phyloP scores from a whole-genome alignment of 2,113 vertebrate genomes.

The Archilochus colubris region DNA sequence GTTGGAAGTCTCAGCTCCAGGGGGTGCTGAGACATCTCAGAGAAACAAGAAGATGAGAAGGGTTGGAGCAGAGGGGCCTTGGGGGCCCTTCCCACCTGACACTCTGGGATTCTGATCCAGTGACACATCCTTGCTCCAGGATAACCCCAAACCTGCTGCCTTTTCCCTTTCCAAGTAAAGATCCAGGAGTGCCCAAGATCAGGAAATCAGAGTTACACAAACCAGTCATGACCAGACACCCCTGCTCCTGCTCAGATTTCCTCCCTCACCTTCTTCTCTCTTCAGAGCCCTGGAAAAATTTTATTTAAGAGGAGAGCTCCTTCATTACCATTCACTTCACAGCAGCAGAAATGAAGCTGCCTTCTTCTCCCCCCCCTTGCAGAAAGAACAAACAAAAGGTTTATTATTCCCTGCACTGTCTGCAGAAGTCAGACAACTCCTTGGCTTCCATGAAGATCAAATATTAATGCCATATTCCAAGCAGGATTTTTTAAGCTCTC shows the following conservation, averaged over 20 bases:
- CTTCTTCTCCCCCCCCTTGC: background rate
- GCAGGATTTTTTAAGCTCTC: background rate
- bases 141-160: background rate
- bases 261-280: background rate
- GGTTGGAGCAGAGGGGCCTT: no score
- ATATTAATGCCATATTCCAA: background rate
- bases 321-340: background rate
- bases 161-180: background rate
- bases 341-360: background rate
- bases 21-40: no score
- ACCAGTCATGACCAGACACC: background rate
- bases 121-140: background rate
- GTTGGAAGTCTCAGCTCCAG: no score
- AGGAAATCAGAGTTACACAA: background rate
- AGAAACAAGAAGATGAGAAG: no score
- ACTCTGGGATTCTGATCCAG: no score
- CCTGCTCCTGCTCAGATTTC: rapidly evolving
- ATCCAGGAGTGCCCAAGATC: rapidly evolving
- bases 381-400: background rate
- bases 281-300: background rate
- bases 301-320: rapidly evolving
- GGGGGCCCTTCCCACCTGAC: no score
- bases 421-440: background rate
- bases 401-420: background rate
- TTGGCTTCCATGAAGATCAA: background rate